Base-by-base conservation (phyloP, 2,888 invertebrate genomes). In the Esperia sulphurella region DNA sequence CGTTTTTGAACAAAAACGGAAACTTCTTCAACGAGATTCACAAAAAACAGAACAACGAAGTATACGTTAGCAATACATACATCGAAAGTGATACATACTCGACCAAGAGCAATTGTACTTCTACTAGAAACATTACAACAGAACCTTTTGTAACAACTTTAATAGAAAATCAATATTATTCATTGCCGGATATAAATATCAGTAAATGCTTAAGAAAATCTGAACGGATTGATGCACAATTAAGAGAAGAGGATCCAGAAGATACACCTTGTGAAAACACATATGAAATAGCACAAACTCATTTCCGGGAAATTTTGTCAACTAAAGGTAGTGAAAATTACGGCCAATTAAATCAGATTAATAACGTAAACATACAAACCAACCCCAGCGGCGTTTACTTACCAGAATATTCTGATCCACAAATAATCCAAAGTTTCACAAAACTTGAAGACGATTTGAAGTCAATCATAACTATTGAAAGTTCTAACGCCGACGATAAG, bases 221-320 rank as follows among this genome's bases (percentile, higher is more conserved):
- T 50, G 94, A 94, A 71, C 91, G 92, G 58, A 94, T 94, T 62
- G 94, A 94, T 72, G 92, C 92, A 49, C 94, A 94, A 71, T 75
- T 94, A 48, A 83, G 94, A 65, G 82, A 87, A 65, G 84, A 84
- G 63, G 86, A 86, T 55, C 79, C 80, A 51, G 86, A 89, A 66
- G 85, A 89, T 42, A 76, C 79, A 59, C 76, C 78, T 50, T 79
- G 78, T 56, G 86, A 88, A 75, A 85, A 81, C 56, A 80, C 83
- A 13, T 89, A 87, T 54, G 88, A 88, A 75, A 75, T 85, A 59
- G 80, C 87, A 39, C 82, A 84, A 66, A 77, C 77, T n/a, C 79
- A 83, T 65, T 86, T 88, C 54, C 60, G 75, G 49, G 83, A 88
- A 63, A 83, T 88, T 59, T 72, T 83, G 53, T 75, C 77, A 13